Conservation (phyloP, 2,113 vertebrate species). For the Lepus europaeus region DNA sequence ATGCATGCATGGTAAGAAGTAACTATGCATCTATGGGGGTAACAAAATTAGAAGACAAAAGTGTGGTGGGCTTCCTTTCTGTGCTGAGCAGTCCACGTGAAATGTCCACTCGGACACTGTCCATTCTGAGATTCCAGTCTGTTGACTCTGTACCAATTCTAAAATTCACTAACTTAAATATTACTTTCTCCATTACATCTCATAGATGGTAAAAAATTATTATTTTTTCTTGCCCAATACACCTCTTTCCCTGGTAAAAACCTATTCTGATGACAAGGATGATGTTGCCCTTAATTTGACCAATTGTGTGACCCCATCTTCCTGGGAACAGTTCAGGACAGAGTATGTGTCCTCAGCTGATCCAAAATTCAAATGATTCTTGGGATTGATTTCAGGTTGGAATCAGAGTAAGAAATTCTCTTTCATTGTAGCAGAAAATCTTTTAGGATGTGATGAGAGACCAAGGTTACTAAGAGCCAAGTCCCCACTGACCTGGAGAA, state of each 20-base stretch:
- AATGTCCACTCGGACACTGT: neutral
- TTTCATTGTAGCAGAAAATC: conserved; percentile 4
- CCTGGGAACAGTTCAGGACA: neutral
- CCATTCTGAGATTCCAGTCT: conserved; percentile 12
- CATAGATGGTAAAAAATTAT: neutral
- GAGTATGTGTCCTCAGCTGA: neutral
- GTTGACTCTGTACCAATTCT: conserved; percentile 2
- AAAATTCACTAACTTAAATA: conserved; percentile 37
- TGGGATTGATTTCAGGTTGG: neutral
- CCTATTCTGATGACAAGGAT: neutral
- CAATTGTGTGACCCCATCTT: neutral
- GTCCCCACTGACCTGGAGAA: neutral
- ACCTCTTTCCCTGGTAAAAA: neutral
- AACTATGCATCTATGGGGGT: neutral
- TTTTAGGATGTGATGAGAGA: neutral
- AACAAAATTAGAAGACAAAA: neutral
- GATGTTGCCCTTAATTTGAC: neutral
- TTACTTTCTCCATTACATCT: conserved; percentile 14
- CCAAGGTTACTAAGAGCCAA: neutral
- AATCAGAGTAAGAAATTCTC: neutral
- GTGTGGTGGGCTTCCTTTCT: neutral
- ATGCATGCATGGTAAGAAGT: neutral
- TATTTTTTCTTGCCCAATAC: neutral
- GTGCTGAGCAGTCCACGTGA: neutral
- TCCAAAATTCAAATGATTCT: neutral